These are phyloP conservation scores for Blastobasis lacticolella DNA, from an alignment of 2,888 invertebrate genomes.

Conservation along the genomic window DNA sequence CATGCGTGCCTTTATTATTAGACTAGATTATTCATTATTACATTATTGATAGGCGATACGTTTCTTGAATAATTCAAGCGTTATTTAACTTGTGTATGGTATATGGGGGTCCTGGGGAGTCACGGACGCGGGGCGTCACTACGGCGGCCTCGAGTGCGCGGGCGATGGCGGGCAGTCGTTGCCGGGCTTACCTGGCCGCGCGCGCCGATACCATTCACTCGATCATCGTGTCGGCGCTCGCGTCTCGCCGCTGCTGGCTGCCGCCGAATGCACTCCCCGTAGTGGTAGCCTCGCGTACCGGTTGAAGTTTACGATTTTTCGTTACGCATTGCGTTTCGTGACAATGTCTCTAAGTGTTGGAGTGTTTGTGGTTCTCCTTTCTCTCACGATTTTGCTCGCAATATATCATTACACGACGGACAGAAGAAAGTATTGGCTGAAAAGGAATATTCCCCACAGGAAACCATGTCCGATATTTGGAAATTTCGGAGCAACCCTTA, in stretches of 20 bases:
- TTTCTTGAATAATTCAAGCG: no score
- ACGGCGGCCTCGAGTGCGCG: slow-evolving; percentile 49
- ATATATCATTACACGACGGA: slow-evolving; percentile 51
- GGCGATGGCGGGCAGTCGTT: slow-evolving; percentile 18
- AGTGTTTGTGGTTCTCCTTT: slow-evolving; percentile 37
- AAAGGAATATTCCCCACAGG: slow-evolving; percentile 55
- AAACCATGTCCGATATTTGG: slow-evolving; percentile 67
- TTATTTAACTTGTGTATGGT: slow-evolving; percentile 15
- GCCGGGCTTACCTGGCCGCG: slow-evolving; percentile 56
- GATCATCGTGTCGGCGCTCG: slow-evolving; percentile 35
- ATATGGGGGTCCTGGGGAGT: slow-evolving; percentile 28
- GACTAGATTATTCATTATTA: no score
- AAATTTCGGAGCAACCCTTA: slow-evolving; percentile 62
- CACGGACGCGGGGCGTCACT: slow-evolving; percentile 53
- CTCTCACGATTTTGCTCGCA: slow-evolving; percentile 37
- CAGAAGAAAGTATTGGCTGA: slow-evolving; percentile 60
- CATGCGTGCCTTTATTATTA: no score
- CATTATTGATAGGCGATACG: no score
- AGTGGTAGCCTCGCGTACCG: slow-evolving; percentile 18
- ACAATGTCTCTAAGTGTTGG: slow-evolving; percentile 43
- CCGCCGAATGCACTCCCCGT: slow-evolving; percentile 18
- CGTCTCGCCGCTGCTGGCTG: slow-evolving; percentile 17
- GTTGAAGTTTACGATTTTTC: no score
- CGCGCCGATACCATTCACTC: slow-evolving; percentile 38
- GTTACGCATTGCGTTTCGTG: slow-evolving; percentile 6